These are phyloP conservation scores for Pachycephala philippinensis DNA, from an alignment of 2,113 vertebrate genomes.

Conservation along the genomic window DNA sequence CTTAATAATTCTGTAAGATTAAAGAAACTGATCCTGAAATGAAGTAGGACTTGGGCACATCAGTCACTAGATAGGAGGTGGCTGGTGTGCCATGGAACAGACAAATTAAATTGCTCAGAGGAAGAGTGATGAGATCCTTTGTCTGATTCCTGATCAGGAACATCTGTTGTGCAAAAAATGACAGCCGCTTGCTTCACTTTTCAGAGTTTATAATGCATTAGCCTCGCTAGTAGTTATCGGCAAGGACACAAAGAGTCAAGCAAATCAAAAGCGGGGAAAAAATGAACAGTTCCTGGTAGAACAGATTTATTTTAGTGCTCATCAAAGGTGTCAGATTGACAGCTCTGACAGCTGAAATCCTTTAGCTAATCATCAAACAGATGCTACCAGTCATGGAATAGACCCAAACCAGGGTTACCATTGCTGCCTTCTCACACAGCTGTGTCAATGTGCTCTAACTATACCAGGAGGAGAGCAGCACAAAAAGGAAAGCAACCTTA, in stretches of 20 bases:
- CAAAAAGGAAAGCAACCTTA: background rate
- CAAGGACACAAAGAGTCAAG: conserved; percentile 12
- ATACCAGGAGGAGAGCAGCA: background rate
- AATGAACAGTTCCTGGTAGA: background rate
- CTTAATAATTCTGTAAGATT: conserved; percentile 35
- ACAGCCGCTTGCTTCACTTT: background rate
- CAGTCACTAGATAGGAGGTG: background rate
- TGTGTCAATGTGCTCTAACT: background rate
- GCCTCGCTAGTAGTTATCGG: background rate
- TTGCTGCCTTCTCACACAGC: background rate
- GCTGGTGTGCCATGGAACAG: background rate
- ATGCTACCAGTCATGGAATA: background rate
- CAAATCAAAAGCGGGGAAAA: background rate
- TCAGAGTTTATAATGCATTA: background rate
- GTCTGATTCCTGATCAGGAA: conserved; percentile 42
- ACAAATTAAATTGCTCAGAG: conserved; percentile 24
- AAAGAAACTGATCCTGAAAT: conserved; percentile 27
- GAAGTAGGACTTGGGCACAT: background rate
- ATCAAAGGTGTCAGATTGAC: conserved; percentile 34
- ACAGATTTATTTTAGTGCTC: conserved; percentile 10
- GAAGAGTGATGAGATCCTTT: conserved; percentile 28
- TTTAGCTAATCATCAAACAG: background rate
- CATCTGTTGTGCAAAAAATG: conserved; percentile 50
- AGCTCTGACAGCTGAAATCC: background rate
- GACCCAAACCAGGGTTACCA: background rate